phyloP scores from a whole-genome alignment of 2,113 vertebrate genomes.

The Zapus hudsonius region DNA sequence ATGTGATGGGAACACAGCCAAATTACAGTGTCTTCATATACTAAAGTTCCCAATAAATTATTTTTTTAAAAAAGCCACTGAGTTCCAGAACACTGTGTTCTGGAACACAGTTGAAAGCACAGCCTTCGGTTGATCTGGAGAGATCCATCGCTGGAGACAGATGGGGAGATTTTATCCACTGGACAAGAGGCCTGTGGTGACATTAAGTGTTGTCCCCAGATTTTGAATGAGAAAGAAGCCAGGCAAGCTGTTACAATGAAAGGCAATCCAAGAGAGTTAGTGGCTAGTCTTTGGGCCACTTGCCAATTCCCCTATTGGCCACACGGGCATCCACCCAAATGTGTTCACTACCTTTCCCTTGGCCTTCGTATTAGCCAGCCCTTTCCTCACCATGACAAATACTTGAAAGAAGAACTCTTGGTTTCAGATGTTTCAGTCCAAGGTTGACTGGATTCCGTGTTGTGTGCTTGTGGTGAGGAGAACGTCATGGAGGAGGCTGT shows the following conservation, averaged over 20 bases:
- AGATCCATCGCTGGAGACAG: constrained; percentile 30
- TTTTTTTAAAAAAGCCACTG: constrained; percentile 19
- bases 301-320: not conserved
- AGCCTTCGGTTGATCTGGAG: constrained; percentile 58
- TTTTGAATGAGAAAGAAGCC: constrained; percentile 38
- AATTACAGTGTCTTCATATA: no score
- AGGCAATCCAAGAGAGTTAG: not conserved
- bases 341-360: accelerated
- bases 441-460: no score
- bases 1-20: no score
- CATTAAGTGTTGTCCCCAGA: not conserved
- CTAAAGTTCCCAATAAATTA: no score
- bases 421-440: no score
- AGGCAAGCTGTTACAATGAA: not conserved
- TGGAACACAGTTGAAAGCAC: constrained; percentile 74
- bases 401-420: no score
- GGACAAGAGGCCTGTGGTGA: not conserved
- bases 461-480: no score
- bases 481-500: no score
- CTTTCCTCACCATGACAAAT: no score
- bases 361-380: no score
- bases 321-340: not conserved
- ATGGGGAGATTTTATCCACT: constrained; percentile 45
- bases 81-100: constrained; percentile 74
- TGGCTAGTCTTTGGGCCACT: not conserved